phyloP scores from a whole-genome alignment of 2,113 vertebrate species.

The Lipophrys pholis region DNA sequence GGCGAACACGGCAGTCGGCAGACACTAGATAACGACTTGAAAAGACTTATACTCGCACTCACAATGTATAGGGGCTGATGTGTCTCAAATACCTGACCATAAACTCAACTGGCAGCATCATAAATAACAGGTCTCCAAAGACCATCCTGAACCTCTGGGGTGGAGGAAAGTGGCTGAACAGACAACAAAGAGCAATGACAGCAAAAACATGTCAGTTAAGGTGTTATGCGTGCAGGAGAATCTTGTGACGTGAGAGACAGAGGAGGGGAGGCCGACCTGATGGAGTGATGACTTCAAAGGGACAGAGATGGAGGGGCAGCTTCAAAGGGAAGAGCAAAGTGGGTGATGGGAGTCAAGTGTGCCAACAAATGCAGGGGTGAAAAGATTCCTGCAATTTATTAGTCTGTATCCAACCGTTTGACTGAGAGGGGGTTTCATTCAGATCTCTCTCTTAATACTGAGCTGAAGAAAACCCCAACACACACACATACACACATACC shows the following conservation, averaged over 20 bases:
- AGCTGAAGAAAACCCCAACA: background rate
- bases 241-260: background rate
- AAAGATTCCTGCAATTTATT: background rate
- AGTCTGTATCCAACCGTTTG: background rate
- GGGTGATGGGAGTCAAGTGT: background rate
- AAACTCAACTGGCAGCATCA: background rate
- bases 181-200: background rate
- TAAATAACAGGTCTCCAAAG: background rate
- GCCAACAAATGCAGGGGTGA: constrained; percentile 8
- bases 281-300: background rate
- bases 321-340: background rate
- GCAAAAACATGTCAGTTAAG: background rate
- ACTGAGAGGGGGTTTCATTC: background rate
- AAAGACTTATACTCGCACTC: background rate
- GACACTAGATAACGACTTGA: no score
- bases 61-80: background rate
- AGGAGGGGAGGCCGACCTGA: background rate
- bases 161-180: background rate
- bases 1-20: no score
- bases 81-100: background rate
- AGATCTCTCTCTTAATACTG: background rate
- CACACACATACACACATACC: background rate
- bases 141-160: background rate
- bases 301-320: background rate
- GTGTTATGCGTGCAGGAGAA: constrained; percentile 4